A percentile compares a stretch with the other conserved stretches of the same genome.
phyloP scores from a whole-genome alignment of 2,113 vertebrate species.

The Saccopteryx bilineata region DNA sequence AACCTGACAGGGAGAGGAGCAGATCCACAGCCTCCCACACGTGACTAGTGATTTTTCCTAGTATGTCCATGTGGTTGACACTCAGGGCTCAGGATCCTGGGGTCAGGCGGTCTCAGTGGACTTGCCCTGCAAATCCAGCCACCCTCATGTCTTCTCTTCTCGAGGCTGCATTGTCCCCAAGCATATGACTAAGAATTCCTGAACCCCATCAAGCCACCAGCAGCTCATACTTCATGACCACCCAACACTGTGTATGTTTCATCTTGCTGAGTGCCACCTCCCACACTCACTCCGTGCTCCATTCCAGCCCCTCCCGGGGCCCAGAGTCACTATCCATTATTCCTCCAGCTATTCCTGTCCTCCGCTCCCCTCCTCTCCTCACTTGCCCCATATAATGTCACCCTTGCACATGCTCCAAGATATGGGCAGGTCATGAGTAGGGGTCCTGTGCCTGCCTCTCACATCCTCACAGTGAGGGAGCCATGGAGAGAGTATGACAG shows the following conservation, averaged over 20 bases:
- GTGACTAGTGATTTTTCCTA: not conserved
- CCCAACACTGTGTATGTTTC: too few relatives aligned
- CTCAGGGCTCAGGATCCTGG: not conserved
- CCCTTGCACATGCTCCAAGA: not conserved
- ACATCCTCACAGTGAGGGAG: not conserved
- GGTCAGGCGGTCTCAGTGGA: not conserved
- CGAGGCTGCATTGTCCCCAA: not conserved
- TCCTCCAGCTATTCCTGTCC: not conserved
- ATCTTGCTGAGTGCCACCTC: not conserved
- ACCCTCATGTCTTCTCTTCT: not conserved
- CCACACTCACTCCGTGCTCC: not conserved
- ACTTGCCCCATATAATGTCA: not conserved
- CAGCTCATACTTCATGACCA: rapidly evolving
- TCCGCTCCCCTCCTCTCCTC: not conserved
- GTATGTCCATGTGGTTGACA: not conserved
- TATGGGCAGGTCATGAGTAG: not conserved
- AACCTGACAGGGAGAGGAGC: not conserved
- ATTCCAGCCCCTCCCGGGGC: not conserved
- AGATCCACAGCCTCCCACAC: not conserved
- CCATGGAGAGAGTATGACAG: not conserved
- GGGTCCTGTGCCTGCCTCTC: not conserved
- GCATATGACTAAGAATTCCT: not conserved
- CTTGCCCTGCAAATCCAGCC: not conserved
- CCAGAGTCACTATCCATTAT: rapidly evolving
- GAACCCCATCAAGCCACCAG: not conserved